A percentile compares a stretch with the other conserved stretches of the same genome.
phyloP scores from a whole-genome alignment of 64 coral and sea anemone genomes.

The Orbicella faveolata region DNA sequence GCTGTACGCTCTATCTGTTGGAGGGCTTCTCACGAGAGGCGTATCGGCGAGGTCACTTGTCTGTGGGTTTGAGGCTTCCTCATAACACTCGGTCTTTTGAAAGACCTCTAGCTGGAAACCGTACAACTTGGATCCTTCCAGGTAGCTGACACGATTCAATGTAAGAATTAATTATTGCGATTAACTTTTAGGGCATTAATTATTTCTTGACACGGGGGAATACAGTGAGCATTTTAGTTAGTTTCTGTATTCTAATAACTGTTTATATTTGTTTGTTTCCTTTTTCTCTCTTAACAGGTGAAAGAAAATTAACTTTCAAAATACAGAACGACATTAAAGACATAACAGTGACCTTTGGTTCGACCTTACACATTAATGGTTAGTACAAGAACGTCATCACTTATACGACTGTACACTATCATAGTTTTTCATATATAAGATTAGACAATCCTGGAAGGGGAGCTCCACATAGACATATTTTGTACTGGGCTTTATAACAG shows the following conservation, averaged over 20 bases:
- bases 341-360: not conserved
- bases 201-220: too few relatives aligned
- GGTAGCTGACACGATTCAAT: not conserved
- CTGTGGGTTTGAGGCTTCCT: not conserved
- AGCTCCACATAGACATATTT: too few relatives aligned
- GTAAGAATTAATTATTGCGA: not conserved
- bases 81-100: not conserved
- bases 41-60: not conserved
- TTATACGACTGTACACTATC: not conserved
- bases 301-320: not conserved
- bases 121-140: slow-evolving; percentile 2
- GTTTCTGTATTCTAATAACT: not conserved
- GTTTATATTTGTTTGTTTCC: not conserved
- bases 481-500: too few relatives aligned
- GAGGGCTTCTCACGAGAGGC: slow-evolving; percentile 4
- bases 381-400: not conserved
- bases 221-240: too few relatives aligned
- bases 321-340: not conserved
- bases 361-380: not conserved
- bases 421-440: not conserved
- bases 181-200: not conserved
- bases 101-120: not conserved
- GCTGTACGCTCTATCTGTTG: not conserved
- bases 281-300: not conserved
- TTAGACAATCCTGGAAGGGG: too few relatives aligned